Conservation (phyloP, 1,140 invertebrate species). For the Glossosoma conforme region DNA sequence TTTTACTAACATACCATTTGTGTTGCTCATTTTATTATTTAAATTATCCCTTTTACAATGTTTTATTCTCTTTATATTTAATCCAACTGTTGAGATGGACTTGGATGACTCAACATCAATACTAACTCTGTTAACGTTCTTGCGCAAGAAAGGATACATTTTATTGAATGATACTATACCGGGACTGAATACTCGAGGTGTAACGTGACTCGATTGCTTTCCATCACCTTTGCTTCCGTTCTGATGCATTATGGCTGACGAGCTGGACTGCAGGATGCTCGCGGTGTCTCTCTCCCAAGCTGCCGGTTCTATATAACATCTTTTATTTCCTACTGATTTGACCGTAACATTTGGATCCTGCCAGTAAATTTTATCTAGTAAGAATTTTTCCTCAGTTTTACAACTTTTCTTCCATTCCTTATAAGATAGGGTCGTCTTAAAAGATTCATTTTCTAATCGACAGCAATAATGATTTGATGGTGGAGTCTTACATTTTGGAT, state of each 20-base stretch:
- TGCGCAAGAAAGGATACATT: constrained; percentile 38
- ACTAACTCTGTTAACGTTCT: constrained; percentile 6
- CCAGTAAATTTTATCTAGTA: constrained; percentile 28
- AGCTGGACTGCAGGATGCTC: constrained; percentile 24
- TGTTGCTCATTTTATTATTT: constrained; percentile 11
- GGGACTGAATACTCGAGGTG: constrained; percentile 29
- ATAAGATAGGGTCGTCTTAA: constrained; percentile 2
- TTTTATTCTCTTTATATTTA: constrained; percentile 25
- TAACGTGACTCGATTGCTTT: constrained; percentile 22
- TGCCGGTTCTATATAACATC: constrained; percentile 48
- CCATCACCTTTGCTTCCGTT: constrained; percentile 12
- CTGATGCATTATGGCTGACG: constrained; percentile 16
- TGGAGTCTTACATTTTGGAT: constrained; percentile 19
- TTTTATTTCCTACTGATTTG: constrained; percentile 49
- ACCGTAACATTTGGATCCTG: constrained; percentile 30
- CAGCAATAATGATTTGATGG: constrained; percentile 9
- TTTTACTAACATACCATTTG: not conserved
- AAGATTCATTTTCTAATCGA: constrained; percentile 19
- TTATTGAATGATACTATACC: constrained; percentile 35
- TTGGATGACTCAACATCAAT: constrained; percentile 20
- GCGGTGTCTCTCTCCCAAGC: constrained; percentile 40
- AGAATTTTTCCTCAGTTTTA: constrained; percentile 14
- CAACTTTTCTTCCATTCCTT: constrained; percentile 15
- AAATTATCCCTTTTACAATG: constrained; percentile 23
- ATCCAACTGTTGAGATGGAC: constrained; percentile 12